A percentile compares a stretch with the other conserved stretches of the same genome.
phyloP scores from a whole-genome alignment of 2,113 vertebrate genomes.

The Tragelaphus buxtoni region DNA sequence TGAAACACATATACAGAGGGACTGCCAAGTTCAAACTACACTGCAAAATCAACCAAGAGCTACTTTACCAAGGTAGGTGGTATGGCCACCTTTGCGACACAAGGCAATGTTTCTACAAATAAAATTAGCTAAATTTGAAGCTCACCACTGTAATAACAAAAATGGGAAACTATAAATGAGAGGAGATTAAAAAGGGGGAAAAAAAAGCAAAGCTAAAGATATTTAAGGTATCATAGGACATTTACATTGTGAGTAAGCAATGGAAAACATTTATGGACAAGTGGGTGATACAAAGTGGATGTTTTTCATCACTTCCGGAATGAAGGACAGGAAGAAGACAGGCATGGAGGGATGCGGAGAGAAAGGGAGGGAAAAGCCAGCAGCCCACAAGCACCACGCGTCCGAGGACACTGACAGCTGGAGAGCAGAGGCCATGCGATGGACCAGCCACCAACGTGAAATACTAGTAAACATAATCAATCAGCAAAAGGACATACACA shows the following conservation, averaged over 20 bases:
- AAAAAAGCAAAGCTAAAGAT: not conserved
- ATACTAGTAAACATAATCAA: not conserved
- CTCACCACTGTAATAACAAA: not conserved
- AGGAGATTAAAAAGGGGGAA: not conserved
- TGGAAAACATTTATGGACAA: not conserved
- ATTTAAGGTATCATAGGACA: not conserved
- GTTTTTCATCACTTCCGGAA: not conserved
- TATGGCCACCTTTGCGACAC: not conserved
- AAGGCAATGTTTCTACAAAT: not conserved
- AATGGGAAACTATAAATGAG: not conserved
- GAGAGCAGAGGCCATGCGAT: accelerated
- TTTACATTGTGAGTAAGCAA: not conserved
- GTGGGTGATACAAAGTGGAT: not conserved
- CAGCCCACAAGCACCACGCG: not conserved
- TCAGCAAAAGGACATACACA: not conserved
- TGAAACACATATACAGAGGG: accelerated
- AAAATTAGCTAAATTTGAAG: not conserved
- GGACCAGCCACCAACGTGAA: not conserved
- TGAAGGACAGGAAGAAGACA: not conserved
- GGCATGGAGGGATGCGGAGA: not conserved
- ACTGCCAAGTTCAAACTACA: not conserved
- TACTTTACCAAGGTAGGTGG: not conserved
- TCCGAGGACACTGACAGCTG: not conserved
- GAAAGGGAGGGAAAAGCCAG: not conserved
- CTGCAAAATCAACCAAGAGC: not conserved